Conservation (phyloP, 2,113 vertebrate genomes). For the Lagopus leucura region DNA sequence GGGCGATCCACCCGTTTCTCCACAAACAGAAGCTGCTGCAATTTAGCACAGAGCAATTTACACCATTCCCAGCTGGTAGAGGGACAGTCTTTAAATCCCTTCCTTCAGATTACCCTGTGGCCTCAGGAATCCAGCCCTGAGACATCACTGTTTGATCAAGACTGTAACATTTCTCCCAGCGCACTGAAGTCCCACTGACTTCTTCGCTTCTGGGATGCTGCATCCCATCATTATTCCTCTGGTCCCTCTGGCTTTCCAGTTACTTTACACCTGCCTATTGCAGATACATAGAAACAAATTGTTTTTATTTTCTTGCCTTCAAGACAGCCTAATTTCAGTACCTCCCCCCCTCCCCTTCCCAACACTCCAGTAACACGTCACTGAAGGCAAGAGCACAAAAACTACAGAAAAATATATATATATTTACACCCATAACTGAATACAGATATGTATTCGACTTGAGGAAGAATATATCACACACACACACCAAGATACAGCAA, state of each 20-base stretch:
- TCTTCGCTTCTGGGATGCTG: background rate
- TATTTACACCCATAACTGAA: constrained; percentile 56
- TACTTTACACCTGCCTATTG: constrained; percentile 29
- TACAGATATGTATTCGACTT: constrained; percentile 30
- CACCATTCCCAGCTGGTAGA: background rate
- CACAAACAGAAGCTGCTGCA: background rate
- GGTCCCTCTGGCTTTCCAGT: background rate
- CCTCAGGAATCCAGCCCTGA: constrained; percentile 8
- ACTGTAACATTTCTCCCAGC: background rate
- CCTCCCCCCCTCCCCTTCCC: background rate
- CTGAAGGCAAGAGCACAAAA: constrained; percentile 61
- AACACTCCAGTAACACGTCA: background rate
- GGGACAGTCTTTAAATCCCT: background rate
- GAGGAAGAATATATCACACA: constrained; percentile 47
- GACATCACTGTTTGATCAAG: background rate
- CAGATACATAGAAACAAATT: constrained; percentile 16
- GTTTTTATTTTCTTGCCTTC: constrained; percentile 54
- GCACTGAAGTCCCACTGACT: background rate
- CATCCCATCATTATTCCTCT: background rate
- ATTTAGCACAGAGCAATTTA: background rate
- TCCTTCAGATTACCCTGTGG: background rate
- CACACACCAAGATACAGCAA: constrained; percentile 47
- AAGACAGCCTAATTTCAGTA: constrained; percentile 20
- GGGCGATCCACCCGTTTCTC: background rate
- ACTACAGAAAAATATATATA: constrained; percentile 1